These are phyloP conservation scores for Ennomos quercinarius DNA, from an alignment of 2,888 invertebrate species.

Conservation along the genomic window DNA sequence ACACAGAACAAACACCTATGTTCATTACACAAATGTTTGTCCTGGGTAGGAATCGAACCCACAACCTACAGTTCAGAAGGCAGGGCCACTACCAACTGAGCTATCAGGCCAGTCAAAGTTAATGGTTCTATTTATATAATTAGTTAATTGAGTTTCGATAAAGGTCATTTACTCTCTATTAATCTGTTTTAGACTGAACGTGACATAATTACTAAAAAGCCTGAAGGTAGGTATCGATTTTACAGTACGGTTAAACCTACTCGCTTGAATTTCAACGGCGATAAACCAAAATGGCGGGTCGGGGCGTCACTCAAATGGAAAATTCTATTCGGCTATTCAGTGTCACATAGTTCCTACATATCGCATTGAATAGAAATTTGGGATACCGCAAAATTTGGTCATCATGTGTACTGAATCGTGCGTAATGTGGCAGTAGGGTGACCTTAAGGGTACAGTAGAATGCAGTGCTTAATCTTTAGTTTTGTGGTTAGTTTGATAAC, in stretches of 20 bases:
- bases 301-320: slow-evolving; percentile 63
- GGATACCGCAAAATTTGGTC: slow-evolving; percentile 77
- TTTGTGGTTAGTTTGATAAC: too few relatives aligned
- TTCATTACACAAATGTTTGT: too few relatives aligned
- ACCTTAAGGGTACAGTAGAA: slow-evolving; percentile 7
- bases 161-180: too few relatives aligned
- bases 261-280: slow-evolving; percentile 47
- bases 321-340: slow-evolving; percentile 63
- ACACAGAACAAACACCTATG: too few relatives aligned
- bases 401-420: slow-evolving; percentile 70
- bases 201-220: not conserved
- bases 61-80: too few relatives aligned
- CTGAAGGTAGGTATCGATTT: slow-evolving; percentile 36
- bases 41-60: too few relatives aligned
- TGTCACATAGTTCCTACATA: slow-evolving; percentile 53
- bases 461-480: slow-evolving; percentile 1
- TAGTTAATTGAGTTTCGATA: too few relatives aligned
- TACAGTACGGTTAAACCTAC: slow-evolving; percentile 17
- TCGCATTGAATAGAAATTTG: slow-evolving; percentile 68
- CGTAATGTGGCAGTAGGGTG: slow-evolving; percentile 56
- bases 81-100: too few relatives aligned
- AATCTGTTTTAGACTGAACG: too few relatives aligned
- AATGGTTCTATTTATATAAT: too few relatives aligned
- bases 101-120: too few relatives aligned
- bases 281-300: slow-evolving; percentile 55